Evolutionary conservation across 2,797 vertebrate species (phyloP).

Genomic region (Cyclura pinguis): DNA sequence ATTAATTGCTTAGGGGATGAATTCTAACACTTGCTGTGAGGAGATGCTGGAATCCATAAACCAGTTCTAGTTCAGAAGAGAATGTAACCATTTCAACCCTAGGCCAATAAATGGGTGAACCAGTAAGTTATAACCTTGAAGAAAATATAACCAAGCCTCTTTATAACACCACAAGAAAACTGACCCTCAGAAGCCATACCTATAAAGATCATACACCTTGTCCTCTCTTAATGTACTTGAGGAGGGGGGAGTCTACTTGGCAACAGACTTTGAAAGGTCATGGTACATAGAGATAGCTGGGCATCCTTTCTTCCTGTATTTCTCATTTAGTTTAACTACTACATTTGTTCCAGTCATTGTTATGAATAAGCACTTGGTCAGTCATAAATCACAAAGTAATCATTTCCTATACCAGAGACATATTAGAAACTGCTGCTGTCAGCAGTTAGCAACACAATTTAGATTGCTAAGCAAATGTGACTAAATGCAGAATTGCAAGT

Average conservation of each 20-base stretch:
- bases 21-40: too few relatives aligned
- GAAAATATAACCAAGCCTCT: neutral
- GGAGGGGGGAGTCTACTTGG: neutral
- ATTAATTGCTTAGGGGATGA: too few relatives aligned
- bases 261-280: slow-evolving; percentile 46
- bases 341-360: slow-evolving; percentile 46
- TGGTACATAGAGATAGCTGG: slow-evolving; percentile 16
- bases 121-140: neutral
- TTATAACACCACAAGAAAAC: neutral
- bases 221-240: slow-evolving; percentile 4
- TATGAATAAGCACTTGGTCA: slow-evolving; percentile 35
- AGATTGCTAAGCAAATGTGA: slow-evolving; percentile 37
- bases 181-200: neutral
- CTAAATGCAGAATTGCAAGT: slow-evolving; percentile 42
- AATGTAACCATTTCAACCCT: neutral
- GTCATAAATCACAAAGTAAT: slow-evolving; percentile 38
- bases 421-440: slow-evolving; percentile 44
- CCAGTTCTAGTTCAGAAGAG: too few relatives aligned
- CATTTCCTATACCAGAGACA: slow-evolving; percentile 29
- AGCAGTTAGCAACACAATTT: slow-evolving; percentile 36
- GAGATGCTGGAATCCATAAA: too few relatives aligned
- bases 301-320: slow-evolving; percentile 35
- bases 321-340: slow-evolving; percentile 44
- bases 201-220: slow-evolving; percentile 11
- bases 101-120: neutral